Base-by-base conservation (phyloP, 2,888 invertebrate genomes). In the Trilocha varians region DNA sequence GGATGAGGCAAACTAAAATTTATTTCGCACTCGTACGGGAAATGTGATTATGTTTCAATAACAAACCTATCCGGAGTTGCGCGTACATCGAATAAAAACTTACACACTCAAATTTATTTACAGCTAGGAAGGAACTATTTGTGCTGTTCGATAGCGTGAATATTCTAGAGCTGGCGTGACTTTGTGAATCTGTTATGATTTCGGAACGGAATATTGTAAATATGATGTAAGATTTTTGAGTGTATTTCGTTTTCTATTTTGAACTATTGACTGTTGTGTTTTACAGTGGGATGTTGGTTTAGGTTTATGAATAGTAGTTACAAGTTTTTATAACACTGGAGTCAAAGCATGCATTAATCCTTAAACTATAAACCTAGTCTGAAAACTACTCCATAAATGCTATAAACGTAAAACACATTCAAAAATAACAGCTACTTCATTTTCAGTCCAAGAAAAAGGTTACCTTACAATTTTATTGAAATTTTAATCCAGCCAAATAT, bases 1-100 rank as follows among this genome's bases (percentile, higher is more conserved):
- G 55, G 48, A 25, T 25, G 8, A 4, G 25, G 48, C 45, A 52
- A 59, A 64, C 70, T 57, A 65, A 71, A 70, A 70, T 73, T 68
- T 73, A 70, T 73, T 71, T 72, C 57, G 55, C 63, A 59, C 65
- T 65, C 60, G 62, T 66, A 64, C 60, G 53, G 65, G 65, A 71
- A 75, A 76, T 66, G 63, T 62, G 69, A 74, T 75, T 74, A 75
- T 70, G 61, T 69, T 72, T 67, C 70, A 70, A 74, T 75, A 73
- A 71, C 76, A 72, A 65, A 65, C 65, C 57, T 65, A 68, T 65
- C 60, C 66, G 55, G 52, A 44, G 48, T 50, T 58, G 62, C 57
- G 62, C 59, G 67, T 55, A 55, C 48, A 42, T 47, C 41, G 66
- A 68, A 68, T 68, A 69, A 70, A 71, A 68, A 67, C 59, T 62